These are phyloP conservation scores for Anagrus nilaparvatae DNA, from an alignment of 1,140 invertebrate species.

Conservation along the genomic window DNA sequence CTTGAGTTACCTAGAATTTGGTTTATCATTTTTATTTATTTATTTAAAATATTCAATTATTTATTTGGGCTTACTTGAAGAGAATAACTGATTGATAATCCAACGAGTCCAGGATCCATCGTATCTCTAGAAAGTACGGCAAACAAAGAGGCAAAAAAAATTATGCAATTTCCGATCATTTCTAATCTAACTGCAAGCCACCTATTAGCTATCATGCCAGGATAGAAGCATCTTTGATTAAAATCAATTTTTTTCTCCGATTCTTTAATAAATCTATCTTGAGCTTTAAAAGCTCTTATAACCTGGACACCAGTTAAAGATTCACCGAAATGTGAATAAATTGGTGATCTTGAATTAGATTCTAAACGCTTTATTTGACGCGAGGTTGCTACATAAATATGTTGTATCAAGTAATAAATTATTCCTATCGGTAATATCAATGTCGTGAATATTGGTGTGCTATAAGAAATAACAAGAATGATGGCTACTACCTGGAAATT, in stretches of 20 bases:
- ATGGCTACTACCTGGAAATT: slow-evolving; percentile 75
- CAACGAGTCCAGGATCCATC: slow-evolving; percentile 68
- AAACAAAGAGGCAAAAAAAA: slow-evolving; percentile 80
- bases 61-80: slow-evolving; percentile 58
- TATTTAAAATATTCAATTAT: slow-evolving; percentile 1
- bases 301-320: slow-evolving; percentile 67
- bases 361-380: slow-evolving; percentile 90
- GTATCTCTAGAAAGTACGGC: slow-evolving; percentile 65
- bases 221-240: slow-evolving; percentile 81
- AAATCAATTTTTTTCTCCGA: slow-evolving; percentile 75
- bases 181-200: slow-evolving; percentile 87
- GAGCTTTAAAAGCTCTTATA: slow-evolving; percentile 67
- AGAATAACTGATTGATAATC: slow-evolving; percentile 82
- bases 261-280: slow-evolving; percentile 68
- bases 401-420: slow-evolving; percentile 83
- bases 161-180: slow-evolving; percentile 84
- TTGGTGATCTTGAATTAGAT: slow-evolving; percentile 89
- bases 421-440: slow-evolving; percentile 75
- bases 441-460: slow-evolving; percentile 74
- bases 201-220: slow-evolving; percentile 74
- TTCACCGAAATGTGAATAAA: slow-evolving; percentile 97
- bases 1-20: slow-evolving; percentile 71
- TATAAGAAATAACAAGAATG: too few relatives aligned
- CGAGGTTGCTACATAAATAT: slow-evolving; percentile 89
- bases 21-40: background rate